phyloP scores from a whole-genome alignment of 2,888 invertebrate genomes.

The Euproctis similis region DNA sequence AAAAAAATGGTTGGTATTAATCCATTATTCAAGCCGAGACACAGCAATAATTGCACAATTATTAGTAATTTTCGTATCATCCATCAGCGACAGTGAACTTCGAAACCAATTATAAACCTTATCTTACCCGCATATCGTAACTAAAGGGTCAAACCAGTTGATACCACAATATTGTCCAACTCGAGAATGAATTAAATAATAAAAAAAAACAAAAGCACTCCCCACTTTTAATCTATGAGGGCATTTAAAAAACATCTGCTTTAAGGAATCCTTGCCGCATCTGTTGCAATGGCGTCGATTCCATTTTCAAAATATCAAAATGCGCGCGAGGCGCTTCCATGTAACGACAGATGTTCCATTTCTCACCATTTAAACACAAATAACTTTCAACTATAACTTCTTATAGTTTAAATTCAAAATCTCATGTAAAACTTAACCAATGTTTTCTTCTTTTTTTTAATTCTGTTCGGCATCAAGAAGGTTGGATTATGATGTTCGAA shows the following conservation, averaged over 20 bases:
- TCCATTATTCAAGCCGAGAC: constrained; percentile 13
- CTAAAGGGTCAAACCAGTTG: constrained; percentile 57
- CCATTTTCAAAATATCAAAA: constrained; percentile 56
- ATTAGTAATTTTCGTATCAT: constrained; percentile 34
- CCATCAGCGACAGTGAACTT: constrained; percentile 32
- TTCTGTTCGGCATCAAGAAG: too few relatives aligned
- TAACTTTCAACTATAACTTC: constrained; percentile 24
- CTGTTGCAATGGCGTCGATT: constrained; percentile 56
- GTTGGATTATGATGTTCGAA: constrained; percentile 68
- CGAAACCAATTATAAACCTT: constrained; percentile 45
- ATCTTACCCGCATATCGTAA: constrained; percentile 62
- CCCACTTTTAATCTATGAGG: constrained; percentile 64
- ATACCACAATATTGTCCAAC: constrained; percentile 58
- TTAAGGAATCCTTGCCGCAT: constrained; percentile 71
- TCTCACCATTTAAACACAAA: constrained; percentile 19
- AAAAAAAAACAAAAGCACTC: constrained; percentile 63
- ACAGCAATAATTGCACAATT: constrained; percentile 22
- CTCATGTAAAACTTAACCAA: constrained; percentile 21
- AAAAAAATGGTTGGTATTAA: too few relatives aligned
- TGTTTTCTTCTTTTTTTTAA: constrained; percentile 30
- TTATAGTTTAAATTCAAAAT: constrained; percentile 18
- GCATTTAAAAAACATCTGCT: constrained; percentile 72
- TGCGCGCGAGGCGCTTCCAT: constrained; percentile 60
- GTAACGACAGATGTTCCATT: constrained; percentile 61
- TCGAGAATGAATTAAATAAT: too few relatives aligned